A percentile compares a stretch with the other conserved stretches of the same genome.
Conservation (phyloP, 2,113 vertebrate genomes). For the Macquaria ambigua region DNA sequence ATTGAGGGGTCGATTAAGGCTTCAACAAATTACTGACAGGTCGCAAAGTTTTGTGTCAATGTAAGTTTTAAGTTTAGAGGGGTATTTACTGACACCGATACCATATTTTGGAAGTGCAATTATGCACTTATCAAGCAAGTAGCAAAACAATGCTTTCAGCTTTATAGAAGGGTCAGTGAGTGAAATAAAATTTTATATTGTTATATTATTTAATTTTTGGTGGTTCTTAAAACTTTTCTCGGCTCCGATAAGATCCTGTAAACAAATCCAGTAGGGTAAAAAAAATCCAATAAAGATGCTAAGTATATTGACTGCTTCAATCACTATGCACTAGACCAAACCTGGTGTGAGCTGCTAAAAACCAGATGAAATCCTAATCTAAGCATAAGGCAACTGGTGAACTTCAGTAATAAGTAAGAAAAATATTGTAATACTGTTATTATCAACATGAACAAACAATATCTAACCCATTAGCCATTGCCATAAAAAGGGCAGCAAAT, state of each 20-base stretch:
- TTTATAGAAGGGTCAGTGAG: neutral
- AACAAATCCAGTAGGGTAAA: neutral
- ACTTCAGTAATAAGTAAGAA: neutral
- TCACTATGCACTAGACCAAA: neutral
- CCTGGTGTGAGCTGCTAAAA: neutral
- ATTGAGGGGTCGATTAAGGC: neutral
- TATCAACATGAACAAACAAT: neutral
- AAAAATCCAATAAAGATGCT: neutral
- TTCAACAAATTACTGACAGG: neutral
- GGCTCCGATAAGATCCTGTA: neutral
- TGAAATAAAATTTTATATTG: neutral
- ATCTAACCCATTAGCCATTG: neutral
- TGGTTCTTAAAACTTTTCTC: no score
- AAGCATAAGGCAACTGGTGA: neutral
- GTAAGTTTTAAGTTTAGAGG: neutral
- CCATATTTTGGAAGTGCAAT: neutral
- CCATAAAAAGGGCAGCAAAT: neutral
- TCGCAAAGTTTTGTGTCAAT: no score
- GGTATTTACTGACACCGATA: neutral
- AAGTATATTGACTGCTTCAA: neutral
- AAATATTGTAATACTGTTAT: neutral
- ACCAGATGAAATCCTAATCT: neutral
- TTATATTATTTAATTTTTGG: neutral
- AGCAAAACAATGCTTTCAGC: neutral
- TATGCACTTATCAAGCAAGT: neutral